Evolutionary conservation across 2,888 invertebrate species (phyloP).

Genomic region (Stenodema calcarata): DNA sequence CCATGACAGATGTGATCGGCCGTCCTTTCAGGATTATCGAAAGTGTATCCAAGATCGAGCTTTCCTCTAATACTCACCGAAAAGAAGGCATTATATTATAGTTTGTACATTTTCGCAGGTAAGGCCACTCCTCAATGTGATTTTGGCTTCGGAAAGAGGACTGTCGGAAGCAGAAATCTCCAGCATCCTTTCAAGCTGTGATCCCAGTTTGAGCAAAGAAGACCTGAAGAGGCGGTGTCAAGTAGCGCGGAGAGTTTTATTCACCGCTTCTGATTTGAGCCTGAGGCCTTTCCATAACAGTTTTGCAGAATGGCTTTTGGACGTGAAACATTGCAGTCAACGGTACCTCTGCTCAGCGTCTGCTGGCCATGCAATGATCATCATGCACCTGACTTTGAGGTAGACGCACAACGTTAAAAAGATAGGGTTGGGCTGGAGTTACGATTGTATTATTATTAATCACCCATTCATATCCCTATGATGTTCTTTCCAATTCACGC

Average conservation of each 20-base stretch:
- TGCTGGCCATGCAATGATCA: conserved; percentile 87
- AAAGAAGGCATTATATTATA: too few species aligned
- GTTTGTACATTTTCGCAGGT: conserved; percentile 60
- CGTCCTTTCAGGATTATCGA: too few species aligned
- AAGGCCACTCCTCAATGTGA: conserved; percentile 82
- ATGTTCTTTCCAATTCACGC: too few species aligned
- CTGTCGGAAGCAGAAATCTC: conserved; percentile 82
- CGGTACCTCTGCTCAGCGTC: conserved; percentile 87
- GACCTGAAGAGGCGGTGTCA: conserved; percentile 82
- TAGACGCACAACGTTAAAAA: conserved; percentile 31
- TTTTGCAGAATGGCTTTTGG: conserved; percentile 92
- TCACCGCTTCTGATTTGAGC: conserved; percentile 64
- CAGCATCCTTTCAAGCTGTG: conserved; percentile 80
- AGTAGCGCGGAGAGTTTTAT: conserved; percentile 72
- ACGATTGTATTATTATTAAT: too few species aligned
- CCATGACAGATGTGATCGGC: too few species aligned
- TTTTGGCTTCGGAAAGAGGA: conserved; percentile 85
- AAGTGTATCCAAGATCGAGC: too few species aligned
- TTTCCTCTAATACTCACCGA: too few species aligned
- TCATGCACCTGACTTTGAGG: conserved; percentile 74
- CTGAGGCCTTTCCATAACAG: conserved; percentile 89
- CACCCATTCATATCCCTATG: background rate
- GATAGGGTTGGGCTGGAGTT: too few species aligned
- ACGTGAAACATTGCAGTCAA: conserved; percentile 97
- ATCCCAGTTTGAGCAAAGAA: conserved; percentile 77